phyloP scores from a whole-genome alignment of 2,797 vertebrate species.

The Chrosomus eos region DNA sequence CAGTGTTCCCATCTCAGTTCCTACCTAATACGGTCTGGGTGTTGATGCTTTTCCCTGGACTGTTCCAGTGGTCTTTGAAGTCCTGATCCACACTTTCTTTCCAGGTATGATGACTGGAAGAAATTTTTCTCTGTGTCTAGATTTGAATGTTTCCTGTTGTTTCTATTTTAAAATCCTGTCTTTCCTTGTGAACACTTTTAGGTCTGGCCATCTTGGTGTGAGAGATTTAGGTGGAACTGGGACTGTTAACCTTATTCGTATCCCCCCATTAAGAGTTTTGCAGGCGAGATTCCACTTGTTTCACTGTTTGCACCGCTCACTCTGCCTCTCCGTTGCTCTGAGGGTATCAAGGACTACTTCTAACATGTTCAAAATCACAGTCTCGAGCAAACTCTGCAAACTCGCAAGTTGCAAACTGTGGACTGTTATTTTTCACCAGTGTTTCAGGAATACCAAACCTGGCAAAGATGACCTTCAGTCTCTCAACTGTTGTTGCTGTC shows the following conservation, averaged over 20 bases:
- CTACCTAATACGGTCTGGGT: background rate
- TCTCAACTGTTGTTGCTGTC: constrained; percentile 15
- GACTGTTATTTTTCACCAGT: background rate
- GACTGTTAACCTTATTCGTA: too few species aligned
- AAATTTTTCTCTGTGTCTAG: too few species aligned
- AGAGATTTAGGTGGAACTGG: too few species aligned
- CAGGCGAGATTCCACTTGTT: too few species aligned
- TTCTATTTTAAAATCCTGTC: too few species aligned
- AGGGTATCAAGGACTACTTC: background rate
- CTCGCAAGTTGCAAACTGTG: constrained; percentile 11
- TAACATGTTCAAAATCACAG: background rate
- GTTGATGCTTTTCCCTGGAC: background rate
- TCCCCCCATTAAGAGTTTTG: too few species aligned
- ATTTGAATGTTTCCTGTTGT: too few species aligned
- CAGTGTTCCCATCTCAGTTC: background rate
- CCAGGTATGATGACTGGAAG: too few species aligned
- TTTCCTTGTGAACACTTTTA: too few species aligned
- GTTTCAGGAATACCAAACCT: constrained; percentile 18
- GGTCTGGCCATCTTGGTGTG: too few species aligned
- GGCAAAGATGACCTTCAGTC: constrained; percentile 26
- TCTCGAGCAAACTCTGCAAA: too few species aligned
- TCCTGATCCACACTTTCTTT: background rate
- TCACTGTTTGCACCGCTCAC: background rate
- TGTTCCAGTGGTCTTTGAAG: background rate
- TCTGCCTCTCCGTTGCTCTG: background rate